phyloP scores from a whole-genome alignment of 2,797 vertebrate genomes.

The Pseudomugil gertrudae region DNA sequence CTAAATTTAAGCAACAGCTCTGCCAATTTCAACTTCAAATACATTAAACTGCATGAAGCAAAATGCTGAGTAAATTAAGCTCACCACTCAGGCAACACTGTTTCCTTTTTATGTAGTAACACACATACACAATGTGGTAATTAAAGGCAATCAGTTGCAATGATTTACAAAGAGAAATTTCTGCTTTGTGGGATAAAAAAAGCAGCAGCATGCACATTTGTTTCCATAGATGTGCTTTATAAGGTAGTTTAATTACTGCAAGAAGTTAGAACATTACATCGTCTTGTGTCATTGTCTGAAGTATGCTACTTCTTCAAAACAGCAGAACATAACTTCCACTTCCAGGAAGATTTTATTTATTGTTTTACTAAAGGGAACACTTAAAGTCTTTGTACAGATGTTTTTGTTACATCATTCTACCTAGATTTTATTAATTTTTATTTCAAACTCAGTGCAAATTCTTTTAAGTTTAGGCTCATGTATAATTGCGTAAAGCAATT shows the following conservation, averaged over 20 bases:
- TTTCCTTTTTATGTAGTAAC: not conserved
- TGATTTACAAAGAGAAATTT: constrained; percentile 33
- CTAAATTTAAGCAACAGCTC: constrained; percentile 9
- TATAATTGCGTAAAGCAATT: not conserved
- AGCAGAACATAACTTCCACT: constrained; percentile 6
- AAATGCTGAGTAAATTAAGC: constrained; percentile 3
- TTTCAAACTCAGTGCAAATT: not conserved
- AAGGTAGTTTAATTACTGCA: constrained; percentile 53
- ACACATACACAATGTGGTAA: constrained; percentile 8
- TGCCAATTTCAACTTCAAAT: constrained; percentile 16
- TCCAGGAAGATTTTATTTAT: constrained; percentile 8
- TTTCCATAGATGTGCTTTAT: constrained; percentile 35
- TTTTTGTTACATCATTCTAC: constrained; percentile 2
- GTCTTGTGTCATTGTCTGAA: constrained; percentile 46
- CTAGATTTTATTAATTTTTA: not conserved
- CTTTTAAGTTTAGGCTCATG: constrained; percentile 1
- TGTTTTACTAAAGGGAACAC: constrained; percentile 10
- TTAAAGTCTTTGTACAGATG: constrained; percentile 7
- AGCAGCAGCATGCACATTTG: constrained; percentile 9
- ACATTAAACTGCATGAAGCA: not conserved
- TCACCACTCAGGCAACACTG: not conserved
- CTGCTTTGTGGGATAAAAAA: constrained; percentile 17
- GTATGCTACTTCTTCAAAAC: constrained; percentile 19
- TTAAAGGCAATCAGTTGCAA: constrained; percentile 38
- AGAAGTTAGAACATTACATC: constrained; percentile 38